These are phyloP conservation scores for Microtus ochrogaster DNA, from an alignment of 2,113 vertebrate genomes.

Conservation along the genomic window DNA sequence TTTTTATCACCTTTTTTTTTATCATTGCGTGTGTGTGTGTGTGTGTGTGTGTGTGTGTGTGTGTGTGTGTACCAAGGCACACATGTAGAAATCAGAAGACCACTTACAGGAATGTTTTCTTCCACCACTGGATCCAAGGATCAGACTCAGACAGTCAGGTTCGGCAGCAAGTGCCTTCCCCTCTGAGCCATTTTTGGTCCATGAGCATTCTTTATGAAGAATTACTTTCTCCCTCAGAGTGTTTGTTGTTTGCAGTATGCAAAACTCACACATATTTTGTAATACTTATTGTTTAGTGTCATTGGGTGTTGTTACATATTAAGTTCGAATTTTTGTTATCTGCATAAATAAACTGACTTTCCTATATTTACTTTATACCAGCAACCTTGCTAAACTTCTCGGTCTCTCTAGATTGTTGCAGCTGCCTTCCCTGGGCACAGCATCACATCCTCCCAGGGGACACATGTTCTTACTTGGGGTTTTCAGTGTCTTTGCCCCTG, in stretches of 20 bases:
- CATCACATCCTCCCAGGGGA: neutral
- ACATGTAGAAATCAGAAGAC: neutral
- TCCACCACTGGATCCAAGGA: neutral
- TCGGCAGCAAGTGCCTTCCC: neutral
- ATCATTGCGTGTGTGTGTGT: neutral
- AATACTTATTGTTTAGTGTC: neutral
- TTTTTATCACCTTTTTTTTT: neutral
- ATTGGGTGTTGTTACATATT: neutral
- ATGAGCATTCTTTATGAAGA: neutral
- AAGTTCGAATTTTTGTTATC: neutral
- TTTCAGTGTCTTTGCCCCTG: neutral
- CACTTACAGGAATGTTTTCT: neutral
- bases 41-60: neutral
- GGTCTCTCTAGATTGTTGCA: neutral
- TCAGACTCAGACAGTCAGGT: neutral
- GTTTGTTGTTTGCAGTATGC: too few relatives aligned
- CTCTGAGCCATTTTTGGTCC: neutral
- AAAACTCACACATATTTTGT: neutral
- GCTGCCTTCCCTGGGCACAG: neutral
- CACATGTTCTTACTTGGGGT: neutral
- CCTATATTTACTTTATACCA: neutral
- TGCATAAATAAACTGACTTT: neutral
- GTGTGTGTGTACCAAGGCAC: neutral
- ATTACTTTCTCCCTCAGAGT: neutral
- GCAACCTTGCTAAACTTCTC: neutral